phyloP scores from a whole-genome alignment of 2,888 invertebrate species.

The Ophioninae sp. region DNA sequence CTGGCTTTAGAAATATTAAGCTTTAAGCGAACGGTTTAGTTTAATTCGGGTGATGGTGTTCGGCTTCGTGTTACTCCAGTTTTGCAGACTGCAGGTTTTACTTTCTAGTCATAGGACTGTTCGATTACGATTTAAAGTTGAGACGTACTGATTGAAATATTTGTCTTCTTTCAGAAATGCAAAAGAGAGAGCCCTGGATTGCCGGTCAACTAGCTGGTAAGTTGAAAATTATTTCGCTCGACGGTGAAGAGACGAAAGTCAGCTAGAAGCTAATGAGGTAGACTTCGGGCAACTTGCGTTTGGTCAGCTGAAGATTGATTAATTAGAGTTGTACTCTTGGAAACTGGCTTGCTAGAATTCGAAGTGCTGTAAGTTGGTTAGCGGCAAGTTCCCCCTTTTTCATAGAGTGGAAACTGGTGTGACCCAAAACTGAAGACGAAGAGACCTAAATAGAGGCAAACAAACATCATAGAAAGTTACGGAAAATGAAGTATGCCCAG shows the following conservation, averaged over 20 bases:
- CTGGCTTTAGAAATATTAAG: background rate
- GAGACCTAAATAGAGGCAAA: background rate
- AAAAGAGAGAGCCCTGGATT: background rate
- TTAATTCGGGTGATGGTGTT: background rate
- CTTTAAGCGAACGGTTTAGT: background rate
- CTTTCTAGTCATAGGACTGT: background rate
- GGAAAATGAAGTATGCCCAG: background rate
- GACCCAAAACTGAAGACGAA: slow-evolving; percentile 11
- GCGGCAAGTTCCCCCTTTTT: background rate
- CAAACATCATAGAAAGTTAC: background rate
- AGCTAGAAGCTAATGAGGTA: background rate
- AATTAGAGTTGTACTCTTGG: background rate
- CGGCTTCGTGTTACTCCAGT: background rate
- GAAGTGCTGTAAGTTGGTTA: background rate
- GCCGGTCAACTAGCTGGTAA: background rate
- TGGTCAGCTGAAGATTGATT: background rate
- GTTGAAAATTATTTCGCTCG: too few relatives aligned
- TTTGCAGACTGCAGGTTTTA: too few relatives aligned
- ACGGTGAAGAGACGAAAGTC: background rate
- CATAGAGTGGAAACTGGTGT: slow-evolving; percentile 30
- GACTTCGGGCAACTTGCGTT: too few relatives aligned
- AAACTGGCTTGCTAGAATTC: background rate
- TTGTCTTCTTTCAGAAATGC: background rate
- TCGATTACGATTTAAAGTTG: background rate
- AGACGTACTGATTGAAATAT: background rate